phyloP scores from a whole-genome alignment of 2,888 invertebrate species.

The Lepidocyrtoides sp. region DNA sequence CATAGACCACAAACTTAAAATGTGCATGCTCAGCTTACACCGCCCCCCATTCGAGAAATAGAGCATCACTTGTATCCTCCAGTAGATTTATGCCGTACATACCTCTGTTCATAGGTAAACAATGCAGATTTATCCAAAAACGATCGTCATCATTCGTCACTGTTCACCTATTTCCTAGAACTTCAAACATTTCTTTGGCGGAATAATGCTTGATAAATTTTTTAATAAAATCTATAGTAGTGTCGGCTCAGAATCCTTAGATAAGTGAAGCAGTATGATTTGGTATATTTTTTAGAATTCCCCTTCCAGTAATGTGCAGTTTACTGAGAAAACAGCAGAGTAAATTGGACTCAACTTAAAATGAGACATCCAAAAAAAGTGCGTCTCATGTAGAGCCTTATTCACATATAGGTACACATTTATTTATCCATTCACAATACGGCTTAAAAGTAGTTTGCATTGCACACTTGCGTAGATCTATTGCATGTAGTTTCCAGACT shows the following conservation, averaged over 20 bases:
- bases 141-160: conserved; percentile 25
- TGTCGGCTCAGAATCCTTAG: conserved; percentile 60
- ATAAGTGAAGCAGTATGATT: conserved; percentile 77
- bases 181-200: conserved; percentile 35
- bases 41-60: neutral
- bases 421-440: neutral
- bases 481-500: conserved; percentile 42
- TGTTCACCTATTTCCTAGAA: conserved; percentile 49
- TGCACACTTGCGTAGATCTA: neutral
- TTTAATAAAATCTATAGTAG: conserved; percentile 51
- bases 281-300: conserved; percentile 43
- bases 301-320: conserved; percentile 19
- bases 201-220: conserved; percentile 44
- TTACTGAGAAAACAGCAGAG: conserved; percentile 10
- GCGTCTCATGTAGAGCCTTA: neutral
- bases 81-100: neutral
- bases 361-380: neutral
- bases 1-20: neutral
- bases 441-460: conserved; percentile 8
- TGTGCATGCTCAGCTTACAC: neutral
- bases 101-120: neutral
- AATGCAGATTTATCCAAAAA: neutral
- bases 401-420: too few species aligned
- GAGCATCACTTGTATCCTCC: too few species aligned
- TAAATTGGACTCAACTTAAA: neutral